Percentiles rank a stretch among this genome's conserved stretches.
Conservation (phyloP, 2,113 vertebrate genomes). For the Perca flavescens region DNA sequence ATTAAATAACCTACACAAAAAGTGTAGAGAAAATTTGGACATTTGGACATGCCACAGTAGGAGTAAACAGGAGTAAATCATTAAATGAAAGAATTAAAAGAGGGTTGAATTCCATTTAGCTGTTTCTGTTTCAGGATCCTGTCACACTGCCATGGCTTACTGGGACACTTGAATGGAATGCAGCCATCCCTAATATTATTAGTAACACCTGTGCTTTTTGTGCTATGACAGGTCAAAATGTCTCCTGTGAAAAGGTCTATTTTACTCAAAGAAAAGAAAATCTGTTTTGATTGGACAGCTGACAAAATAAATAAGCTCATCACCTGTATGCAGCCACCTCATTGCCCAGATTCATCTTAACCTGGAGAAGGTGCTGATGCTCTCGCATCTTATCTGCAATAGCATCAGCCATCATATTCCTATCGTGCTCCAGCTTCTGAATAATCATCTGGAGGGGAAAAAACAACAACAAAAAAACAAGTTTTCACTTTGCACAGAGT, state of each 20-base stretch:
- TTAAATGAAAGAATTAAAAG: background rate
- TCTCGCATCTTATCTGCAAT: constrained; percentile 90
- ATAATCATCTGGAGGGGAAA: constrained; percentile 85
- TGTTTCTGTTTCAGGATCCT: no score
- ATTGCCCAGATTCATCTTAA: constrained; percentile 92
- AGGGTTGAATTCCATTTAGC: background rate
- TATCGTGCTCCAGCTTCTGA: constrained; percentile 90
- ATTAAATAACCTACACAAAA: background rate
- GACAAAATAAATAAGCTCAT: background rate
- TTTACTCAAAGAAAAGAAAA: background rate
- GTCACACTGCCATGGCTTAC: background rate
- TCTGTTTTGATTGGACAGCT: background rate
- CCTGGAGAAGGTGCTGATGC: constrained; percentile 92
- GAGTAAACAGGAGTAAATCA: constrained; percentile 1
- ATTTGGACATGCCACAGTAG: background rate
- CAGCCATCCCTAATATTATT: background rate
- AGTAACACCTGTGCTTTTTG: background rate
- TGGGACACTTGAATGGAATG: background rate
- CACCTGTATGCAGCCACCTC: constrained; percentile 96
- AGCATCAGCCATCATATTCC: constrained; percentile 83
- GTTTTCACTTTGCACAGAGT: background rate
- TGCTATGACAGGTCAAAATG: background rate
- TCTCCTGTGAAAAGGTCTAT: background rate
- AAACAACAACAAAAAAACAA: constrained; percentile 29
- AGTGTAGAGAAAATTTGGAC: no score